Evolutionary conservation across 2,113 vertebrate species (phyloP), one percentile per base, ranked within the genome.

Genomic region (Neodon shergylaensis): DNA sequence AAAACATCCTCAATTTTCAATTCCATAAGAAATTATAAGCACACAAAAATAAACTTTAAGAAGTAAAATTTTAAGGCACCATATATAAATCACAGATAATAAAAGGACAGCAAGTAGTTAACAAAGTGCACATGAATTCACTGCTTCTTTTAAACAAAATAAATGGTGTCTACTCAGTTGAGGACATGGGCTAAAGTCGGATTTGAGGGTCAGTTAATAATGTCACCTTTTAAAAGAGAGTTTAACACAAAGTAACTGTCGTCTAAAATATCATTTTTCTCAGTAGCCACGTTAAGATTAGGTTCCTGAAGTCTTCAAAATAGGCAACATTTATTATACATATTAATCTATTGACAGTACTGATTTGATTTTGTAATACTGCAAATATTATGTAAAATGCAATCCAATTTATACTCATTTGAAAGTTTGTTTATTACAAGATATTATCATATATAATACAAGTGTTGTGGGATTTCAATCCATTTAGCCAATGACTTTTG

Each of bases 401-500:
- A 58, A 96, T 33, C 42, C 47, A 93, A 88, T 66, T 84, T 19
- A 65, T 87, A 91, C 7, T 91, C 74, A 94, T 91, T 93, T 87
- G n/a, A 77, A 77, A 87, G 49, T 85, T 49, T 92, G 0, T 47
- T 54, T 28, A 33, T 8, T 77, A 21, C 21, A 97, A 97, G 13
- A 79, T 85, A 94, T 31, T 90, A 49, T 79, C 12, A 58, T 39
- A 92, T 61, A 90, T 33, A 17, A 66, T 87, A 84, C 63, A 44
- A 76, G 17, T 58, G 54, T 58, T 58, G 19, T 58, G 19, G 54
- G 54, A 58, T 58, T 58, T 58, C 19, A 58, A 58, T 58, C 19
- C 19, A 21, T 58, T 21, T 58, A 58, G 58, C 6, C 58, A 58
- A 58, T 58, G 19, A 7, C 58, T 58, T 58, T 58, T 58, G 58